Conservation (phyloP, 1,140 invertebrate species). For the Pseudomyrmex gracilis region DNA sequence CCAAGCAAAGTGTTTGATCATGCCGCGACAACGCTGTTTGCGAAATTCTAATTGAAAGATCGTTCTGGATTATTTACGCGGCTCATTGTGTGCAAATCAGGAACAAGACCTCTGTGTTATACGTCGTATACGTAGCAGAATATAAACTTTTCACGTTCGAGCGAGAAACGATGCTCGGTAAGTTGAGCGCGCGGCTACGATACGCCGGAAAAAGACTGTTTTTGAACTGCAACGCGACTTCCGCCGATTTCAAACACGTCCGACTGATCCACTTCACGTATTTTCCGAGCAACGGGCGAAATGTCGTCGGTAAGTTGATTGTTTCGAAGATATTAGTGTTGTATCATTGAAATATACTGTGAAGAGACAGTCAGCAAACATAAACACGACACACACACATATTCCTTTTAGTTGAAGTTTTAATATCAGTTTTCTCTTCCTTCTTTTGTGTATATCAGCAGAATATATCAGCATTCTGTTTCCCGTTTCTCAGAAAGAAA, state of each 20-base stretch:
- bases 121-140: not conserved
- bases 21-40: no score
- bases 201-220: conserved; percentile 48
- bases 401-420: no score
- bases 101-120: no score
- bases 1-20: no score
- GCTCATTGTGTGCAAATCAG: no score
- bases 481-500: not conserved
- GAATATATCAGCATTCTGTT: no score
- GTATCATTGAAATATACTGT: no score
- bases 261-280: conserved; percentile 79
- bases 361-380: not conserved
- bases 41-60: no score
- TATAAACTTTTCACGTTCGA: conserved; percentile 52
- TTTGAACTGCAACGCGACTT: conserved; percentile 3
- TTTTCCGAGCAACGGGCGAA: conserved; percentile 74
- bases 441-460: not conserved
- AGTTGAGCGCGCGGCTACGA: conserved; percentile 66
- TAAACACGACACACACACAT: not conserved
- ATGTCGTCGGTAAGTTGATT: conserved; percentile 72
- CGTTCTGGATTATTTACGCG: no score
- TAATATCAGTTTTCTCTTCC: no score
- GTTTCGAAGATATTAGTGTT: not conserved
- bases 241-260: conserved; percentile 52
- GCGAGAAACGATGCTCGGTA: conserved; percentile 79